Evolutionary conservation across 2,797 vertebrate genomes (phyloP), one percentile per base, ranked within the genome.

Genomic region (Vultur gryphus): DNA sequence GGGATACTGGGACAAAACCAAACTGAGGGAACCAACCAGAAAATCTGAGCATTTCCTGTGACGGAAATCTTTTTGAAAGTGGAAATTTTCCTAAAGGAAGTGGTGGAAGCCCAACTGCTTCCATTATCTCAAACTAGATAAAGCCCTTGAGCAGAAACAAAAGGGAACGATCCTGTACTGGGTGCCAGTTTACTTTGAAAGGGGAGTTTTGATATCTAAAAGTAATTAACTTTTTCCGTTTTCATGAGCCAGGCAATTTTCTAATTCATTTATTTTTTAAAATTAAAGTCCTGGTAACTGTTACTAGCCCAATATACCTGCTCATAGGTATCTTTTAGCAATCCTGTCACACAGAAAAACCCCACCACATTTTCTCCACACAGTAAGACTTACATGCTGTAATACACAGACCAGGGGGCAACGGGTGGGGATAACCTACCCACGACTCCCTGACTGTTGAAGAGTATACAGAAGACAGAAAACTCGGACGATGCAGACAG

Each of bases 401-500:
- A 64, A 64, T 23, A 64, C 9, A 43, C 31, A 52, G 24, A 15
- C 24, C 33, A 57, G 29, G 24, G 48, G 37, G 11, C 31, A 64
- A 64, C 1, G 2, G 48, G 37, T 14, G 52, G 49, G 48, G 37
- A 78, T 43, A 64, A 62, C 31, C 37, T 78, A 52, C 24, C 75
- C 18, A 28, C 7, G 2, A 64, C 37, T 52, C 31, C 59, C 24
- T 2, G 4, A 28, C 59, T 29, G 37, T 29, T n/a, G 48, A 64
- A 52, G 31, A 64, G 15, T 43, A 43, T n/a, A 48, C 49, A 64
- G 37, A 64, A 78, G 18, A 52, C 75, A 52, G 31, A 64, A 78
- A 78, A 64, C 19, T n/a, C 1, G 2, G 48, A 35, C 2, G 4
- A 52, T 13, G 19, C 37, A 78, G 25, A 52, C 2, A 0, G 25